phyloP scores from a whole-genome alignment of 2,888 invertebrate genomes.

The Agelastica alni region DNA sequence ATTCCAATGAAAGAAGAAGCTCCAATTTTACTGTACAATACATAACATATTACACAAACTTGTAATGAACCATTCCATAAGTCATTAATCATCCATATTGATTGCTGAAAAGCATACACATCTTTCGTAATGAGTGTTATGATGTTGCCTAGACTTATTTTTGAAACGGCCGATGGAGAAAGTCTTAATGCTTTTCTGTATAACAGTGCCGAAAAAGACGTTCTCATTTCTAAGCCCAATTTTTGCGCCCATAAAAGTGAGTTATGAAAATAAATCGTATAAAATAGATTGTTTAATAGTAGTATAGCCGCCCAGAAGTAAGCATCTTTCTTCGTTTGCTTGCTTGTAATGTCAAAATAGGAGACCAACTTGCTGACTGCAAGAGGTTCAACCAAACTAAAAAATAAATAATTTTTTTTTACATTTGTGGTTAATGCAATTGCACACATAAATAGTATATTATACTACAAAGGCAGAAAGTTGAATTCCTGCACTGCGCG shows the following conservation, averaged over 20 bases:
- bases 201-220: constrained; percentile 80
- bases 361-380: constrained; percentile 43
- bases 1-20: constrained; percentile 60
- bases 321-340: constrained; percentile 55
- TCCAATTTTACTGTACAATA: constrained; percentile 68
- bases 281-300: constrained; percentile 70
- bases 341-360: constrained; percentile 38
- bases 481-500: too few relatives aligned
- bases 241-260: constrained; percentile 83
- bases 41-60: constrained; percentile 75
- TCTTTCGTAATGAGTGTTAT: constrained; percentile 93
- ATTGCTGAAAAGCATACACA: constrained; percentile 86
- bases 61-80: constrained; percentile 90
- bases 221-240: constrained; percentile 81
- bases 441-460: neutral
- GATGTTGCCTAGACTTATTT: constrained; percentile 71
- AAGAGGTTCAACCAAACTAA: constrained; percentile 43
- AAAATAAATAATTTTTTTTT: too few relatives aligned
- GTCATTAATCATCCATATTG: constrained; percentile 85
- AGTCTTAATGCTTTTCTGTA: constrained; percentile 68
- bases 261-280: constrained; percentile 70
- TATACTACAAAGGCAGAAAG: neutral
- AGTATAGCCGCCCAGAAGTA: constrained; percentile 76
- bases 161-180: constrained; percentile 64
- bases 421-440: too few relatives aligned